These are phyloP conservation scores for Anguilla marmorata DNA, from an alignment of 2,797 vertebrate genomes.

Conservation along the genomic window DNA sequence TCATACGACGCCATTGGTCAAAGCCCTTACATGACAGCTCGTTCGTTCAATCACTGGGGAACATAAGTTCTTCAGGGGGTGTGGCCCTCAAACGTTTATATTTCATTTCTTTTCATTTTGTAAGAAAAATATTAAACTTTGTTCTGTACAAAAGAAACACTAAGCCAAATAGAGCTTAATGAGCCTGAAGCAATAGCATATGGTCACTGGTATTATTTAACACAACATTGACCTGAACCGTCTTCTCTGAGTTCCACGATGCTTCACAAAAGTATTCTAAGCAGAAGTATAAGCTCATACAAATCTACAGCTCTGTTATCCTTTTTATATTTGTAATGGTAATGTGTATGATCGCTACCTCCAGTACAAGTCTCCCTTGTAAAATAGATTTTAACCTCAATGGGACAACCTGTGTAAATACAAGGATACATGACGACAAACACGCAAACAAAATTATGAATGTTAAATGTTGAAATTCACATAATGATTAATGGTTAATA, in stretches of 20 bases:
- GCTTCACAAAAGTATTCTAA: neutral
- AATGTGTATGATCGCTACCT: too few species aligned
- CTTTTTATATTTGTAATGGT: too few species aligned
- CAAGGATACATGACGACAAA: too few species aligned
- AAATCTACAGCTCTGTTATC: constrained; percentile 1
- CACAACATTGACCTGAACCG: neutral
- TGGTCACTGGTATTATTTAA: neutral
- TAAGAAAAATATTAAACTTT: neutral
- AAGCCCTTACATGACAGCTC: too few species aligned
- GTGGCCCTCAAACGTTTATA: neutral
- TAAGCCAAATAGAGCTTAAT: neutral
- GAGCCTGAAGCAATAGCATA: neutral
- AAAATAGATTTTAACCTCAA: too few species aligned
- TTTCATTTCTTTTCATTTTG: neutral
- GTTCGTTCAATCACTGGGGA: neutral
- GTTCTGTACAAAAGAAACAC: neutral
- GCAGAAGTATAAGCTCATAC: neutral
- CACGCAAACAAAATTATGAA: too few species aligned
- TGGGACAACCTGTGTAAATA: too few species aligned
- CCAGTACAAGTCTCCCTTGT: too few species aligned
- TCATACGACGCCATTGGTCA: too few species aligned
- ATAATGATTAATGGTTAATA: neutral
- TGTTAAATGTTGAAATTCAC: neutral
- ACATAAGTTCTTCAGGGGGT: neutral
- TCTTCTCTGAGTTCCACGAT: neutral